Conservation (phyloP, 92 coral and sea anemone genomes). For the Parazoanthus atlanticus region DNA sequence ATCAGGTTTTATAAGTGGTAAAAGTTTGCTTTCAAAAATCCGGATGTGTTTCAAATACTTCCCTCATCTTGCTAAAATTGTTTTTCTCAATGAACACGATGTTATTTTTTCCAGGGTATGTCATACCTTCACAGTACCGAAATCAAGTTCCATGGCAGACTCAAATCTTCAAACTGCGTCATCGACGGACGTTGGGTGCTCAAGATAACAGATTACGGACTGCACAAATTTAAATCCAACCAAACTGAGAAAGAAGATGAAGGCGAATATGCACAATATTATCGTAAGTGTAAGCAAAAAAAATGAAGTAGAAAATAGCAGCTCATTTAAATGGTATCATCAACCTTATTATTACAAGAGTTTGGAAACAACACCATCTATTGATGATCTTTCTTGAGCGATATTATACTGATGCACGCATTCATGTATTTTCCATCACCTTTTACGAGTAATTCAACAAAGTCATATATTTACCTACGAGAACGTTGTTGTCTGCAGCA, state of each 20-base stretch:
- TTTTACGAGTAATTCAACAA: too few species aligned
- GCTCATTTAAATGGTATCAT: too few species aligned
- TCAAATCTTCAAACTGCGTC: conserved; percentile 94
- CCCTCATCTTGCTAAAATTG: background rate
- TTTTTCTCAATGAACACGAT: background rate
- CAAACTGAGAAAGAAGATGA: conserved; percentile 69
- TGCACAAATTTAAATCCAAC: conserved; percentile 80
- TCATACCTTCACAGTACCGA: conserved; percentile 90
- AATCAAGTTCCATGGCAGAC: conserved; percentile 85
- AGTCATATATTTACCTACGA: too few species aligned
- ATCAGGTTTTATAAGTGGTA: too few species aligned
- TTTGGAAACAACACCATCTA: too few species aligned
- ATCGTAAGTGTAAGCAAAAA: conserved; percentile 60
- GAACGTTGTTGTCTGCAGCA: background rate
- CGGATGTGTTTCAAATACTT: too few species aligned
- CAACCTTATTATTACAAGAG: too few species aligned
- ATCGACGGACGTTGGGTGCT: conserved; percentile 99
- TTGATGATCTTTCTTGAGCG: too few species aligned
- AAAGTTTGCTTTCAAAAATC: too few species aligned
- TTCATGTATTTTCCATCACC: background rate
- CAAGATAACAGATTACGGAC: conserved; percentile 93
- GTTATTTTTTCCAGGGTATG: conserved; percentile 78
- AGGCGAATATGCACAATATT: conserved; percentile 81
- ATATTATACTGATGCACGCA: background rate
- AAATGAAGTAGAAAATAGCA: background rate